A percentile compares a stretch with the other conserved stretches of the same genome.
Evolutionary conservation across 2,113 vertebrate species (phyloP).

Genomic region (Onychostoma macrolepis): DNA sequence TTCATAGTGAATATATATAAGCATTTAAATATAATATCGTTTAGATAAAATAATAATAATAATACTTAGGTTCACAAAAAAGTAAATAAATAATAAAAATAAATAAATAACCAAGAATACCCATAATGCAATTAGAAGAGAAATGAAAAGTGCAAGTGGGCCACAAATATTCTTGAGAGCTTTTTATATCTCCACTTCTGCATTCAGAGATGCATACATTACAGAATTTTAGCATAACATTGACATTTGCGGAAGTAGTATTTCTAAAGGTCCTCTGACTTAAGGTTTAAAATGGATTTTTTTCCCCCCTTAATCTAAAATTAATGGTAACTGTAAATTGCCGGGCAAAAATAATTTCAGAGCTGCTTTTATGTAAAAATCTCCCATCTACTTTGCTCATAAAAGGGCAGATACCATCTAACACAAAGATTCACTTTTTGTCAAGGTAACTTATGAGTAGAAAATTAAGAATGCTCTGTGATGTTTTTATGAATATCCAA

Average conservation of each 20-base stretch:
- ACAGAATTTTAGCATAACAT: slow-evolving; percentile 39
- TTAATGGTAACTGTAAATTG: slow-evolving; percentile 44
- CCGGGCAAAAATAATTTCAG: neutral
- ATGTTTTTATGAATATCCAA: slow-evolving; percentile 23
- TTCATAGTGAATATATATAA: neutral
- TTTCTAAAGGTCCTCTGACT: slow-evolving; percentile 50
- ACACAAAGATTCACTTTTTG: neutral
- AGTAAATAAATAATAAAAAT: neutral
- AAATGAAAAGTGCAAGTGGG: slow-evolving; percentile 34
- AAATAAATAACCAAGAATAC: slow-evolving; percentile 20
- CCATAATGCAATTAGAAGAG: slow-evolving; percentile 37
- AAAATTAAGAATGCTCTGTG: neutral
- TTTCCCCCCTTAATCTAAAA: slow-evolving; percentile 13
- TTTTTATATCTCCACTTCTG: slow-evolving; percentile 31
- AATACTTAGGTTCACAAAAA: neutral
- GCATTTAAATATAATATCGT: neutral
- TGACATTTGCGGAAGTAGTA: slow-evolving; percentile 45
- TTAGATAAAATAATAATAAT: neutral
- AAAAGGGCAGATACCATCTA: slow-evolving; percentile 24
- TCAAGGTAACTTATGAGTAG: slow-evolving; percentile 5
- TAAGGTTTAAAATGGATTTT: slow-evolving; percentile 33
- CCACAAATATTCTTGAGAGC: slow-evolving; percentile 40
- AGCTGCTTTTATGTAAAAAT: slow-evolving; percentile 16
- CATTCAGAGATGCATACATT: slow-evolving; percentile 44
- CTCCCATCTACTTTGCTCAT: neutral